Base-by-base conservation (phyloP, 1,140 invertebrate species). In the Monochamus saltuarius region DNA sequence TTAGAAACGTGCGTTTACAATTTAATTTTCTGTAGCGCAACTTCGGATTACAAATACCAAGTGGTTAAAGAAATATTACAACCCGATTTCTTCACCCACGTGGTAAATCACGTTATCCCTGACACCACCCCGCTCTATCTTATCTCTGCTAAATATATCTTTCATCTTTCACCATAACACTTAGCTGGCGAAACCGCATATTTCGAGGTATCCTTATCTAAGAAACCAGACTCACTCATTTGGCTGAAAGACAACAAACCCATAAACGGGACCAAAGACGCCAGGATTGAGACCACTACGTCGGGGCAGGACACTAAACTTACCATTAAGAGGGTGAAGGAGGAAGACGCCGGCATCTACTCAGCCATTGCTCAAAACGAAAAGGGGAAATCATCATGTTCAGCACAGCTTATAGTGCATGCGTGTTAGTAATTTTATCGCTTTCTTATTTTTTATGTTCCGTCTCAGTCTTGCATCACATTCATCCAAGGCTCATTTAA, bases 181-280 rank as follows among this genome's bases (percentile, higher is more conserved):
- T 29, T 64, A 92, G 94, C 91, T 74, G 94, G 94, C 49, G 91
- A 95, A 71, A 88, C 84, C 64, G 91, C 90, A 10, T 77, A 81
- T 47, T 95, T 98, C 75, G 90, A 92, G 75, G 92, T 92, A 71
- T 83, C 87, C 62, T 82, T 95, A 39, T 74, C 81, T 50, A 79
- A 85, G 60, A 79, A 83, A 70, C 71, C 79, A 2, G 75, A 79
- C 2, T 79, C 81, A 19, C 84, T 97, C 47, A 88, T 87, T 37
- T 98, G 94, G 94, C 76, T 95, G 50, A 95, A 94, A 74, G 90
- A 95, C 75, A 95, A 95, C 75, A 87, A 89, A 76, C 87, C 88
- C 0, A 68, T 97, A 34, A 66, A 64, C 51, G 54, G 45, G 56
- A 85, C 88, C 36, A 90, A 91, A 67, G 83, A 81, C 56, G 90